These are phyloP conservation scores for Timema podura DNA, from an alignment of 2,888 invertebrate genomes.

Conservation along the genomic window DNA sequence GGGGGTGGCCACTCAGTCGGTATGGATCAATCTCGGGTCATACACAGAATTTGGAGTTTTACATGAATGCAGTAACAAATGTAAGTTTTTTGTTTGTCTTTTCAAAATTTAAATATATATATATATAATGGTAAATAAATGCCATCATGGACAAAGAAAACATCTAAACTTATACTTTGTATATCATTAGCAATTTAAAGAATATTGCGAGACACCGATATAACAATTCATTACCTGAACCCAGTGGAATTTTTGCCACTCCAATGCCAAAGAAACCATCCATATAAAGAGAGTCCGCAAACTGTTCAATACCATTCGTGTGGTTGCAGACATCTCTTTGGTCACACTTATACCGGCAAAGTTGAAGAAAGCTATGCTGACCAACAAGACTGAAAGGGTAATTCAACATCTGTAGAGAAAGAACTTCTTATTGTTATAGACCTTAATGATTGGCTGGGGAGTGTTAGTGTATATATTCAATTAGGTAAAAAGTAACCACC, in stretches of 20 bases:
- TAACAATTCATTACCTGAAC: slow-evolving; percentile 53
- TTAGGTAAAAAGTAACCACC: background rate
- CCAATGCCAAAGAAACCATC: slow-evolving; percentile 68
- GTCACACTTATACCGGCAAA: slow-evolving; percentile 89
- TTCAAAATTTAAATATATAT: too few relatives aligned
- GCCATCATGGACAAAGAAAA: background rate
- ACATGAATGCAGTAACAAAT: too few relatives aligned
- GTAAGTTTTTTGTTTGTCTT: too few relatives aligned
- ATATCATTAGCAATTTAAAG: background rate
- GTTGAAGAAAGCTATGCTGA: slow-evolving; percentile 91
- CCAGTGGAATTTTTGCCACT: slow-evolving; percentile 77
- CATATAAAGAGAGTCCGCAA: slow-evolving; percentile 89
- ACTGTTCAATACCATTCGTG: slow-evolving; percentile 84
- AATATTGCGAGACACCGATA: too few relatives aligned
- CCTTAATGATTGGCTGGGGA: too few relatives aligned
- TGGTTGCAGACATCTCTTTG: slow-evolving; percentile 89
- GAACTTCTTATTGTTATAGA: background rate
- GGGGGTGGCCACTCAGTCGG: too few relatives aligned
- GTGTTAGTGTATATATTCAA: too few relatives aligned
- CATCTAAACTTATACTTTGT: background rate
- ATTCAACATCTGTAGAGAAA: background rate
- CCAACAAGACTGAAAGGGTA: slow-evolving; percentile 60
- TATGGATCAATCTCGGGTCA: too few relatives aligned
- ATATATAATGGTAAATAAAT: too few relatives aligned
- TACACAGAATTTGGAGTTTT: too few relatives aligned